A percentile compares a stretch with the other conserved stretches of the same genome.
These are phyloP conservation scores for Paracentrotus lividus DNA, from an alignment of 53 echinoderm and acorn worm genomes.

Conservation along the genomic window DNA sequence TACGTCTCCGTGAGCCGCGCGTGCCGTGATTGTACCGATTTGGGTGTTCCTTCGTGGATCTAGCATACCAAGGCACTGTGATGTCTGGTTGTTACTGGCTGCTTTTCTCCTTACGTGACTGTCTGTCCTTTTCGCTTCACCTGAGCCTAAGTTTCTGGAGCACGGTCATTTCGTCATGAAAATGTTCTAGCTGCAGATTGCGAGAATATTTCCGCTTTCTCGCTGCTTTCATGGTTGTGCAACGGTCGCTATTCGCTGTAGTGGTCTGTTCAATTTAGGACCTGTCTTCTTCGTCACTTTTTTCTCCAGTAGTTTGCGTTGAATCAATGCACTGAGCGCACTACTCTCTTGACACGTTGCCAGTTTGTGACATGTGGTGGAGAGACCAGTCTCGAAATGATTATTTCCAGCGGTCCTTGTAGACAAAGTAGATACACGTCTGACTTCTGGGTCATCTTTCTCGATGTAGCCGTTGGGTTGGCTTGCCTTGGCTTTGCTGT, in stretches of 20 bases:
- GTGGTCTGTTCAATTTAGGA: not conserved
- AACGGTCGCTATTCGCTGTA: not conserved
- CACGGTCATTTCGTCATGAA: no score
- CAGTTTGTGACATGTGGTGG: not conserved
- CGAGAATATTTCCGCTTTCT: no score
- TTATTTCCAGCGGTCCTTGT: not conserved
- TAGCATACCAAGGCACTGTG: conserved; percentile 20
- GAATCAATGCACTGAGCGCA: not conserved
- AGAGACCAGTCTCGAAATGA: not conserved
- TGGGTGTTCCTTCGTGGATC: conserved; percentile 72
- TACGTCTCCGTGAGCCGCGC: no score
- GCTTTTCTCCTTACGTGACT: no score
- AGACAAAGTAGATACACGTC: not conserved
- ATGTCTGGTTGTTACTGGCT: no score
- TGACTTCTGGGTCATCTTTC: not conserved
- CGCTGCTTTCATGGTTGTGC: no score
- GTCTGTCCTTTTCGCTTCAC: no score
- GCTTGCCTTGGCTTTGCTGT: not conserved
- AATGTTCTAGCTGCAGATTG: no score
- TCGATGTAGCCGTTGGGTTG: not conserved
- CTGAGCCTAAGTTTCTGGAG: no score
- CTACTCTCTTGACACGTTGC: not conserved
- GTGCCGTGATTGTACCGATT: no score
- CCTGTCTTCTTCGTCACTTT: not conserved
- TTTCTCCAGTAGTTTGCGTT: no score